Evolutionary conservation across 2,113 vertebrate genomes (phyloP).

Genomic region (Varanus salvator): DNA sequence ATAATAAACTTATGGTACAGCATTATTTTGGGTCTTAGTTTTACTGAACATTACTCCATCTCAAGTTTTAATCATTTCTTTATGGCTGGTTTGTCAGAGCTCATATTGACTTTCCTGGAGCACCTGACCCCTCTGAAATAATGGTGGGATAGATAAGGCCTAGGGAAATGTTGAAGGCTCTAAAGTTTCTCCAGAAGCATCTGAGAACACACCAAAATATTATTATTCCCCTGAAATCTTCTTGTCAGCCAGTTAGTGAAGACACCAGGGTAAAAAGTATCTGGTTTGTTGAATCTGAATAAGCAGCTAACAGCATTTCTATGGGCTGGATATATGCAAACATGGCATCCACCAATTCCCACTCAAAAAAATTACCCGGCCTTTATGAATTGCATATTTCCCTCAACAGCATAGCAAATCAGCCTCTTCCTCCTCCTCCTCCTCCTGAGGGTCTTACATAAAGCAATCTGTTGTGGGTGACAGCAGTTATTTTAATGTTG

Average conservation of each 20-base stretch:
- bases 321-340: background rate
- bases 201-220: background rate
- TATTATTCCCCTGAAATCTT: background rate
- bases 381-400: background rate
- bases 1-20: too few species aligned
- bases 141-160: background rate
- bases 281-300: background rate
- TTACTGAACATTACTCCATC: too few species aligned
- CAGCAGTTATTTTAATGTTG: background rate
- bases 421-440: background rate
- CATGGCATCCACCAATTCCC: background rate
- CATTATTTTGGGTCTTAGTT: too few species aligned
- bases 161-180: background rate
- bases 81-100: background rate
- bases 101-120: background rate
- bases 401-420: background rate
- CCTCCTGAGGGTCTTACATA: background rate
- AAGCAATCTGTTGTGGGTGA: constrained; percentile 6
- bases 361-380: background rate
- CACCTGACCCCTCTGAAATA: background rate
- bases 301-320: background rate
- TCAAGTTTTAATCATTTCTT: background rate
- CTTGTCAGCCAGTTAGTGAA: background rate
- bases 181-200: background rate
- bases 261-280: background rate